Base-by-base conservation (phyloP, 64 coral and sea anemone genomes). In the Cladopsammia gracilis region DNA sequence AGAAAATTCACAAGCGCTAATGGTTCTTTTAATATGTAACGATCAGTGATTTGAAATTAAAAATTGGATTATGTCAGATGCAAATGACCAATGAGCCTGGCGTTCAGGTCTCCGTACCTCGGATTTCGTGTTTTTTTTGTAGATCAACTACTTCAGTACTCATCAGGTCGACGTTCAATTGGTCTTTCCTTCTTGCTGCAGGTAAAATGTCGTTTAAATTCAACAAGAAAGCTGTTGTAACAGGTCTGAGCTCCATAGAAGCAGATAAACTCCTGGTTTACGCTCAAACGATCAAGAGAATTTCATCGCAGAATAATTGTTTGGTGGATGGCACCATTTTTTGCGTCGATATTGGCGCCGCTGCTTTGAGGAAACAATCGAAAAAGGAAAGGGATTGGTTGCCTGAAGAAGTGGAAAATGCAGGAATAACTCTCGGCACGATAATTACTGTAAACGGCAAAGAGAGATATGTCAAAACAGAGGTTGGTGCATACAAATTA, bases 391-490 rank as follows among this genome's bases (percentile, higher is more conserved):
- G 62, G 4, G 64, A 11, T 24, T 84, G 80, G 80, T 46, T 67
- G 18, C 60, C 44, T 12, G 80, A 84, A 66, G 80, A 84, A 84
- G 19, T 67, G 18, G 80, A 84, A 49, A 84, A 84, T 67, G 80
- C 80, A 8, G 18, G 47, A 24, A 84, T 84, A 50, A 84, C 18
- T 24, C 60, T 61, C 20, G 80, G 80, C 10, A 50, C 60, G 19
- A 68, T 84, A 22, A 84, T 84, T 7, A 84, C 80, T 0, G 80
- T 84, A 59, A 84, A 51, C 44, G 45, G 80, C 42, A 84, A 84
- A 84, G 80, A 84, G 61, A 18, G 80, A 84, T 84, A 84, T 19
- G 80, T 84, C 7, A 84, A 84, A 66, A 84, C 60, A 49, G 80
- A 84, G 80, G 80, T 84, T 65, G 22, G 80, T 49, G 12, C 7